Conservation (phyloP, 2,888 invertebrate species). For the Caenorhabditis drosophilae region DNA sequence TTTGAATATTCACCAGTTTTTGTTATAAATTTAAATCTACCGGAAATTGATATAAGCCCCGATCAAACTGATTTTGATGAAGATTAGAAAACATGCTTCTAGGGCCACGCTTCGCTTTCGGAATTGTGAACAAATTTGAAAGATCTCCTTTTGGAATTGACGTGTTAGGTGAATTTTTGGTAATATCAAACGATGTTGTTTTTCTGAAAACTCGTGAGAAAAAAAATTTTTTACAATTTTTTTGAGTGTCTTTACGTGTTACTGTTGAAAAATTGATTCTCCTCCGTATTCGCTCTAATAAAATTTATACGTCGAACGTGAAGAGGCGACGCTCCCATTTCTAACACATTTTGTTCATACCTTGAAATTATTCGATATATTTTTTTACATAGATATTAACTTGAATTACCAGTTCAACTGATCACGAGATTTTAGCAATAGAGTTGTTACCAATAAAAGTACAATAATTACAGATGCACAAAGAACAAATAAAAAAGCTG, state of each 20-base stretch:
- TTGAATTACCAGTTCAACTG: conserved; percentile 39
- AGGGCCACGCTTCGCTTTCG: conserved; percentile 42
- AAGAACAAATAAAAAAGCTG: conserved; percentile 15
- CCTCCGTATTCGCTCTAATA: conserved; percentile 60
- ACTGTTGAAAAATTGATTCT: conserved; percentile 36
- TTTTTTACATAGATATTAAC: not conserved
- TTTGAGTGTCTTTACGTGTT: not conserved
- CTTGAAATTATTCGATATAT: conserved; percentile 23
- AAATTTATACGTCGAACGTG: conserved; percentile 59
- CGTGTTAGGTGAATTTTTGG: not conserved
- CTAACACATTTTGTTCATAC: conserved; percentile 63
- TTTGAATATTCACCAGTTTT: not conserved
- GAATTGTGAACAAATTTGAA: conserved; percentile 56
- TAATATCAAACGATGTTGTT: not conserved
- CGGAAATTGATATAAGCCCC: conserved; percentile 61
- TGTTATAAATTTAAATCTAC: conserved; percentile 9
- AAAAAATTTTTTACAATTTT: not conserved
- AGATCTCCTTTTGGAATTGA: conserved; percentile 38
- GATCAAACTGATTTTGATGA: conserved; percentile 63
- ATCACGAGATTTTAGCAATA: conserved; percentile 27
- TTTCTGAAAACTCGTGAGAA: conserved; percentile 6
- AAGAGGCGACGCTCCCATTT: conserved; percentile 46
- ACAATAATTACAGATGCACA: conserved; percentile 34
- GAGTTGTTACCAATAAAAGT: conserved; percentile 21
- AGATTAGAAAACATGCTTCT: conserved; percentile 65